Evolutionary conservation across 1,140 invertebrate species (phyloP).

Genomic region (Armadillidium nasatum): DNA sequence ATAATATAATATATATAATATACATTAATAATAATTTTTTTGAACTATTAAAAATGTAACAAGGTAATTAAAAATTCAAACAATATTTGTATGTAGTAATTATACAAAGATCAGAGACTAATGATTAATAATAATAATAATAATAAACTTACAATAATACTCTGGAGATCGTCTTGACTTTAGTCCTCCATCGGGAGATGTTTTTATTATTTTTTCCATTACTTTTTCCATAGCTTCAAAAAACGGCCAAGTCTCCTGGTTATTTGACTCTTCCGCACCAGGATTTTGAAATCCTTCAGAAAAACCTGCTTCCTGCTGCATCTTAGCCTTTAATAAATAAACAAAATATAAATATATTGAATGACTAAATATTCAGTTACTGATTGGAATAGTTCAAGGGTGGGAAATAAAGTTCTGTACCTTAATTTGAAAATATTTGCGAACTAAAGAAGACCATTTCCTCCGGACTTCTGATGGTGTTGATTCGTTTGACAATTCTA

Average conservation of each 20-base stretch:
- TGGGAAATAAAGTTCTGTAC: neutral
- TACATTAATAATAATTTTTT: too few relatives aligned
- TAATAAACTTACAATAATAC: neutral
- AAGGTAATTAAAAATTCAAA: too few relatives aligned
- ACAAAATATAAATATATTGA: too few relatives aligned
- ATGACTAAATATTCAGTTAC: neutral
- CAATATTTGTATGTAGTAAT: too few relatives aligned
- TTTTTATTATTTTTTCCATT: neutral
- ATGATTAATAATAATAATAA: too few relatives aligned
- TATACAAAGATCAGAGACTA: too few relatives aligned
- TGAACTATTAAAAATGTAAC: too few relatives aligned
- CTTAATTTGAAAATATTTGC: slow-evolving; percentile 33
- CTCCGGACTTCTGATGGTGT: slow-evolving; percentile 31
- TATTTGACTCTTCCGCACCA: too few relatives aligned
- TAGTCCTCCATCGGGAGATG: neutral
- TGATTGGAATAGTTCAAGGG: neutral
- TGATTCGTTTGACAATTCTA: slow-evolving; percentile 30
- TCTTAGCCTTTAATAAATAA: neutral
- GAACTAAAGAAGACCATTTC: slow-evolving; percentile 37
- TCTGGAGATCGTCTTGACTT: neutral
- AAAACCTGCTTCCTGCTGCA: neutral
- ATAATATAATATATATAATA: too few relatives aligned
- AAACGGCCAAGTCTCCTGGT: neutral
- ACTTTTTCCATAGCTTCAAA: neutral
- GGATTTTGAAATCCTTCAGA: too few relatives aligned